Evolutionary conservation across 2,888 invertebrate genomes (phyloP), one percentile per base, ranked within the genome.

Genomic region (Crepidodera aurea): DNA sequence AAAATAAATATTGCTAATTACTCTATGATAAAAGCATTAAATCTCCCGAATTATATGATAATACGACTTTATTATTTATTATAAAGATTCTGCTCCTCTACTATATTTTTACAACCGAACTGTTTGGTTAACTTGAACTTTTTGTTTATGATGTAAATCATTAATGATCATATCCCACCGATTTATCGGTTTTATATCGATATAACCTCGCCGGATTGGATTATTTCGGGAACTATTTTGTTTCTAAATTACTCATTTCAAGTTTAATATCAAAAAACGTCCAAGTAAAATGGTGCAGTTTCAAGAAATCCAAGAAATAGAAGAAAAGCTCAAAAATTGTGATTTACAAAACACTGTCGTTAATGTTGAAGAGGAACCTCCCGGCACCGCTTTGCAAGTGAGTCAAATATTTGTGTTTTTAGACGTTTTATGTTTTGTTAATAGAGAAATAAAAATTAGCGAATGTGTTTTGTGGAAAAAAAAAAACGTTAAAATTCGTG

Each of bases 161-260:
- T 62, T 60, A 66, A 66, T 66, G 54, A 60, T 62, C 60, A 64
- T 66, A 59, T 62, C 56, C 64, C 50, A 58, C 57, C 62, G 60
- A 66, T 66, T 64, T 59, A 64, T 64, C 57, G 62, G 16, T 55
- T 48, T 62, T 62, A 55, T 62, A 55, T 40, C 44, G 60, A 60
- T 58, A 60, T 22, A 39, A 39, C 51, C 51, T 51, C 51, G 40
- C 10, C 39, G 37, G 40, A 58, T 39, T 57, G 51, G 51, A 25
- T 37, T 56, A 53, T 55, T 60, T 60, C 54, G 44, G 37, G 44
- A 25, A 37, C n/a, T 44, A 55, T 51, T 29, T 50, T 44, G 40
- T 25, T 46, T 12, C n/a, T 4, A 29, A 40, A 51, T 39, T 22
- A 32, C 19, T 53, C 15, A 19, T 37, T 55, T 46, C 19, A 39